Evolutionary conservation across 2,113 vertebrate genomes (phyloP).

Genomic region (Hassar affinis): DNA sequence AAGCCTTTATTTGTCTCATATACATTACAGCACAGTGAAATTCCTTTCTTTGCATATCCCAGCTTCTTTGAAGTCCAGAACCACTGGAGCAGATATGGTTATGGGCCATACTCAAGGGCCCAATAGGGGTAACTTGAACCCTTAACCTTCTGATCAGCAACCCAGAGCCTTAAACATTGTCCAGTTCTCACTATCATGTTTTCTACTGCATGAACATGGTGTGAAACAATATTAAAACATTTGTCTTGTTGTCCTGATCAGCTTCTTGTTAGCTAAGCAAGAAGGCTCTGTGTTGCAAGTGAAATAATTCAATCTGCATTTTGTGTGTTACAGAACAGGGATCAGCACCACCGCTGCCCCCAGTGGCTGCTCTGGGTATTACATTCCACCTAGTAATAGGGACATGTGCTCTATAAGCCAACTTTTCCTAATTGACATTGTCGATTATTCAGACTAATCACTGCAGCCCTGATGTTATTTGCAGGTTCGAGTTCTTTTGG

Average conservation of each 20-base stretch:
- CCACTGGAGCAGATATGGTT: too few relatives aligned
- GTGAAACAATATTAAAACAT: neutral
- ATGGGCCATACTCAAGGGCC: too few relatives aligned
- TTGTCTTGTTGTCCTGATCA: neutral
- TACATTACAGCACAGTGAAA: too few relatives aligned
- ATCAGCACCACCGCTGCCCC: neutral
- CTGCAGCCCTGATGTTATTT: conserved; percentile 8
- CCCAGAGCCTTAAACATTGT: too few relatives aligned
- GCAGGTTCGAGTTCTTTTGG: conserved; percentile 30
- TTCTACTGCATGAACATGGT: neutral
- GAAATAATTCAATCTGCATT: neutral
- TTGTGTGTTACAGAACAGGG: too few relatives aligned
- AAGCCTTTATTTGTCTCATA: too few relatives aligned
- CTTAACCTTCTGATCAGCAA: too few relatives aligned
- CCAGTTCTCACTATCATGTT: neutral
- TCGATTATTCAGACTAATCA: neutral
- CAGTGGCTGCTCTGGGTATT: neutral
- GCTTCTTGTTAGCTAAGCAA: neutral
- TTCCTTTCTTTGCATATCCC: too few relatives aligned
- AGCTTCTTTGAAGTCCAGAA: too few relatives aligned
- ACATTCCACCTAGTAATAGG: neutral
- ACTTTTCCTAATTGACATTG: neutral
- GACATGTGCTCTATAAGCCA: neutral
- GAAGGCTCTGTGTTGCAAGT: neutral
- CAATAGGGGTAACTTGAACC: too few relatives aligned